phyloP scores from a whole-genome alignment of 2,888 invertebrate species.

The Cordilura impudica region DNA sequence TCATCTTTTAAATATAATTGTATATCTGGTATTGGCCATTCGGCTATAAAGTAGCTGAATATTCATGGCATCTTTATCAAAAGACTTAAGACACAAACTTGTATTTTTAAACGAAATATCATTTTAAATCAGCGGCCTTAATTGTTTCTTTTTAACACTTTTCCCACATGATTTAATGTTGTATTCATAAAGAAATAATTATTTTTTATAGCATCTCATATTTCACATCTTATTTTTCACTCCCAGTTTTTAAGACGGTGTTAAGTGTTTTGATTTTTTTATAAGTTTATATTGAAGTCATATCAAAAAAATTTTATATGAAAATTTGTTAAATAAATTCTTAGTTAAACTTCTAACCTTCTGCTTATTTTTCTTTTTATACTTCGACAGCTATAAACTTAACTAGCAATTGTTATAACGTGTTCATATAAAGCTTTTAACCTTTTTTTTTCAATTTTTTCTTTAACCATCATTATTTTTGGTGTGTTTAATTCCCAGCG shows the following conservation, averaged over 20 bases:
- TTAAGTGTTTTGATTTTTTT: conserved; percentile 3
- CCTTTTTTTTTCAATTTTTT: conserved; percentile 34
- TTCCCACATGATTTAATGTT: conserved; percentile 8
- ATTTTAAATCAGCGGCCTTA: conserved; percentile 20
- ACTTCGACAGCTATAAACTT: conserved; percentile 17
- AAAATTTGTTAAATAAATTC: conserved; percentile 54
- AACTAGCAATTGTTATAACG: conserved; percentile 44
- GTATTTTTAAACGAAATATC: neutral
- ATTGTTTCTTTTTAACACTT: conserved; percentile 33
- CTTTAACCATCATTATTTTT: conserved; percentile 33
- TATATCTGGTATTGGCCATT: too few species aligned
- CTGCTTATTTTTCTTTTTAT: neutral
- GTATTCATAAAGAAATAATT: conserved; percentile 19
- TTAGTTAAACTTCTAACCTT: conserved; percentile 31
- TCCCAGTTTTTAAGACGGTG: conserved; percentile 18
- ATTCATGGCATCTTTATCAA: too few species aligned
- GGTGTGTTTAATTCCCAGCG: conserved; percentile 30
- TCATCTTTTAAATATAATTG: too few species aligned
- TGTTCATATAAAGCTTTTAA: conserved; percentile 58
- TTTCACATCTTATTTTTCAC: conserved; percentile 33
- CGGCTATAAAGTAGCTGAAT: too few species aligned
- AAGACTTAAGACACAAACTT: conserved; percentile 27
- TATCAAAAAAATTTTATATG: conserved; percentile 29
- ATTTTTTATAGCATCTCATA: conserved; percentile 42
- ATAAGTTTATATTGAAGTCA: conserved; percentile 8